phyloP scores from a whole-genome alignment of 2,888 invertebrate genomes.

The Thumatha senex region DNA sequence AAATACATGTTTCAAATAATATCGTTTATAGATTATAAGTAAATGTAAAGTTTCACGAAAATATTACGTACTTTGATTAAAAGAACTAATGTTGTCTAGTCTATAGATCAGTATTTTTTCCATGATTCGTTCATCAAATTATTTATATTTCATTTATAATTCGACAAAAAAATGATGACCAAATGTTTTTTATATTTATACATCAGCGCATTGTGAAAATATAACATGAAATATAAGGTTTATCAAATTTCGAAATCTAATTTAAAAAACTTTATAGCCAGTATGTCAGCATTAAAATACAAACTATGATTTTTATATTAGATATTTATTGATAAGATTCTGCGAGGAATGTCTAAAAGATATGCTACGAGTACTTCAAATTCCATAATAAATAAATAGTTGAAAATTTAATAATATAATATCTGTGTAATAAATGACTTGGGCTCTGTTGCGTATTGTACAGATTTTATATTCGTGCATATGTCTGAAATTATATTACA shows the following conservation, averaged over 20 bases:
- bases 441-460: slow-evolving; percentile 69
- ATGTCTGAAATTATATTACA: slow-evolving; percentile 27
- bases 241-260: too few species aligned
- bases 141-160: slow-evolving; percentile 44
- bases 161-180: slow-evolving; percentile 53
- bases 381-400: slow-evolving; percentile 23
- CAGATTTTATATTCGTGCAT: slow-evolving; percentile 60
- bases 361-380: slow-evolving; percentile 32
- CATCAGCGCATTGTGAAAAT: too few species aligned
- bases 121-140: slow-evolving; percentile 36
- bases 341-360: slow-evolving; percentile 42
- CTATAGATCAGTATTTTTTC: slow-evolving; percentile 50
- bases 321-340: slow-evolving; percentile 59
- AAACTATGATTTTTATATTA: too few species aligned
- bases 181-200: slow-evolving; percentile 50
- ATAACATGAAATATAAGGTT: too few species aligned
- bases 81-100: slow-evolving; percentile 53
- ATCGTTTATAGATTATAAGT: slow-evolving; percentile 42
- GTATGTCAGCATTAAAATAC: too few species aligned
- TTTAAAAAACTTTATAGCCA: too few species aligned
- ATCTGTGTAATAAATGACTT: slow-evolving; percentile 47
- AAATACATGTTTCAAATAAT: slow-evolving; percentile 47
- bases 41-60: slow-evolving; percentile 25
- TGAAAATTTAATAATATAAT: slow-evolving; percentile 49
- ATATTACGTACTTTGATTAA: slow-evolving; percentile 39